phyloP scores from a whole-genome alignment of 92 coral and sea anemone genomes.

The Pocillopora grandis region DNA sequence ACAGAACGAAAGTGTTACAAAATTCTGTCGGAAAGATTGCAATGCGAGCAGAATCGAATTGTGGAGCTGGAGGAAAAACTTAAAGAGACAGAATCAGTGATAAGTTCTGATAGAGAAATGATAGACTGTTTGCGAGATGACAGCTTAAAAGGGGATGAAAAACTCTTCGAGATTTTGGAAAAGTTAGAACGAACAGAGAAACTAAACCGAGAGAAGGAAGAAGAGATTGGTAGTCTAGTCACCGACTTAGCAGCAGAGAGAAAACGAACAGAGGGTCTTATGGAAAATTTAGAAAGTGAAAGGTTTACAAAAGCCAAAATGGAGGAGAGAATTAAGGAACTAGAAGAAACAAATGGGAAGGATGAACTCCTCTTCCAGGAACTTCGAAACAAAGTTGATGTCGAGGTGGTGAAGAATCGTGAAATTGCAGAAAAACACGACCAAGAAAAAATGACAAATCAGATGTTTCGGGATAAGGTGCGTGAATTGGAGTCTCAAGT shows the following conservation, averaged over 20 bases:
- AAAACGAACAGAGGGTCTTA: constrained; percentile 43
- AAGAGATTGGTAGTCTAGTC: constrained; percentile 46
- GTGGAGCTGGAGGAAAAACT: constrained; percentile 62
- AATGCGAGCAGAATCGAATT: constrained; percentile 67
- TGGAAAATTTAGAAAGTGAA: constrained; percentile 50
- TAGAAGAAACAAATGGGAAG: constrained; percentile 52
- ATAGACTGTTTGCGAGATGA: constrained; percentile 61
- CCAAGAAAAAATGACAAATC: constrained; percentile 52
- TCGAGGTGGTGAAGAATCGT: constrained; percentile 57
- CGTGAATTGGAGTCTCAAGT: constrained; percentile 69
- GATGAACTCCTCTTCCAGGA: constrained; percentile 68
- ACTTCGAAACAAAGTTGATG: constrained; percentile 54
- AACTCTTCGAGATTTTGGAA: constrained; percentile 42
- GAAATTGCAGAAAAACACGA: constrained; percentile 60
- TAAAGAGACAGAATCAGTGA: constrained; percentile 59
- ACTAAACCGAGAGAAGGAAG: constrained; percentile 54
- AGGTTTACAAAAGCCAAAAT: constrained; percentile 46
- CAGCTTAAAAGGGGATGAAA: constrained; percentile 56
- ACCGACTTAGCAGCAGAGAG: constrained; percentile 59
- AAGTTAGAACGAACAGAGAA: constrained; percentile 58
- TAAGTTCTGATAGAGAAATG: constrained; percentile 58
- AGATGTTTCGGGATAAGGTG: constrained; percentile 50
- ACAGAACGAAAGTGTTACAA: constrained; percentile 77
- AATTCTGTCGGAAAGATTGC: constrained; percentile 70
- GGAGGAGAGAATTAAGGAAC: constrained; percentile 56